Evolutionary conservation across 2,113 vertebrate species (phyloP), one percentile per base, ranked within the genome.

Genomic region (Herpetotheres cachinnans): DNA sequence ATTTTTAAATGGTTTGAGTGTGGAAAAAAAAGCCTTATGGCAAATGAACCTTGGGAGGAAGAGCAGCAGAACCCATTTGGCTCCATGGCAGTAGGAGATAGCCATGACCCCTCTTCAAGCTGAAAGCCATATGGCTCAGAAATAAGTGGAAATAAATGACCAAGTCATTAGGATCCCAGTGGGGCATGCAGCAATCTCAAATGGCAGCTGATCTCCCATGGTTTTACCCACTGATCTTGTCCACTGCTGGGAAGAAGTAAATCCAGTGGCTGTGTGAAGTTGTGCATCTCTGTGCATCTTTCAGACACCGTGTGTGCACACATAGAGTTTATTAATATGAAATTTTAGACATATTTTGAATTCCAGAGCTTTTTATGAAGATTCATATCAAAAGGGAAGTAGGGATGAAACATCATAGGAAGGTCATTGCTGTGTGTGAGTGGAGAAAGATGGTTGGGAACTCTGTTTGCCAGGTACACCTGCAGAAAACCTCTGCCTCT

Each of bases 291-390:
- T 80, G 32, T 32, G 32, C 30, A 10, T 44, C 13, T 40, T 70
- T 66, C 73, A 40, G 22, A 11, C 5, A 13, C 3, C 2, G 1
- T 0, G 1, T 42, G 38, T 10, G 29, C 27, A 49, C 20, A 89
- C 6, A 32, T 5, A 13, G 13, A 15, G 17, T 19, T 38, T 49
- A 30, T 17, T 56, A 24, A 49, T n/a, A 29, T 8, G 25, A 66
- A 52, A 22, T 40, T 72, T 21, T 24, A 29, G 25, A 54, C 12
- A 25, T 26, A 50, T 2, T 44, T 12, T 55, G 46, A 58, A 52
- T 66, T 80, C 17, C 54, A 79, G 44, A 55, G 16, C 12, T 50
- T 85, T 91, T 71, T 11, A 22, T 38, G 56, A 71, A 49, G 46
- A 61, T 21, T 56, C 12, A 1, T 29, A 30, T 65, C 46, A 58